Base-by-base conservation (phyloP, 2,888 invertebrate species). In the Drosophila atroscutellata region DNA sequence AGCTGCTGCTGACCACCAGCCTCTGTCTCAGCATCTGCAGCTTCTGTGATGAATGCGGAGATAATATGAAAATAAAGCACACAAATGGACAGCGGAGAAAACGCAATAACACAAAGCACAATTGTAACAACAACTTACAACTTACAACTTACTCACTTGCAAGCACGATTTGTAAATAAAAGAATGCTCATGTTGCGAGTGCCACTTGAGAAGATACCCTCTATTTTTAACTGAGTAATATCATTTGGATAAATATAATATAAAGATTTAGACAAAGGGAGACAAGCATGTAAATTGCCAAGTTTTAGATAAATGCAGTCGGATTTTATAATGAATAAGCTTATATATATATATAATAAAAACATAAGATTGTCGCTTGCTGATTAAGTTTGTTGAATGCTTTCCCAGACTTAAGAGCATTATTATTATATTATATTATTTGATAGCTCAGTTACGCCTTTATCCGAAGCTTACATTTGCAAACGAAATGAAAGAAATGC, bases 1-100 rank as follows among this genome's bases (percentile, higher is more conserved):
- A 68, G 66, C 66, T 52, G 36, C 51, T 59, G 47, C 34, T 52
- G 72, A 51, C 58, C 55, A 50, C 24, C 47, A 36, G 67, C 34
- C 24, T n/a, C 54, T 30, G 9, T 42, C 57, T 30, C 36, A 47
- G 26, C 30, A 49, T 64, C 52, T 54, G 55, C 52, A 52, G 55
- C 47, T 50, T 26, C 18, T 78, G 75, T 83, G 78, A 88, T 73
- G 75, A 88, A 88, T 72, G 62, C 34, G 71, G 54, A 81, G 75
- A 86, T 83, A 86, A 78, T 83, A 76, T 59, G 60, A 54, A 78
- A 83, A 86, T 65, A 74, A 61, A 65, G 49, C 51, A 69, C 30
- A 57, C 52, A 69, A 67, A 64, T 70, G 52, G 57, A 49, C 39
- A 64, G 32, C 15, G 39, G 64, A 75, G 77, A 78, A 69, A 78